Conservation (phyloP, 2,797 vertebrate species). For the Myotis pilosus region DNA sequence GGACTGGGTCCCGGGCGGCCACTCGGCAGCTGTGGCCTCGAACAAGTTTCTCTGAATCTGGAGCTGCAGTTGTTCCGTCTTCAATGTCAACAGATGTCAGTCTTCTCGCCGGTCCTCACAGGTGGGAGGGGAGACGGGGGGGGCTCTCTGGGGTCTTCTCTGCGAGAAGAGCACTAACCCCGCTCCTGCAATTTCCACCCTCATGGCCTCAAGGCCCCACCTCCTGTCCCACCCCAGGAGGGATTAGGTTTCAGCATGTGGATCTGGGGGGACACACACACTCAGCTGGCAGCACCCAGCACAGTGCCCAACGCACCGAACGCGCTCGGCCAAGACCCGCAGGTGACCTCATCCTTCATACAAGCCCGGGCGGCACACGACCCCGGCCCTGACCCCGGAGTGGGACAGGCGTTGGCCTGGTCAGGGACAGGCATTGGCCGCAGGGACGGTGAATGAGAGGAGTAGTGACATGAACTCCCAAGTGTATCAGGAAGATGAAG, state of each 20-base stretch:
- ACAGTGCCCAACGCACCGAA: accelerated
- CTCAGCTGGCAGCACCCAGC: neutral
- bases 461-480: accelerated
- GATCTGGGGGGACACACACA: neutral
- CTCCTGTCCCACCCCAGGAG: too few species aligned
- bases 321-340: accelerated
- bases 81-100: neutral
- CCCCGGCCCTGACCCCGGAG: accelerated
- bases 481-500: neutral
- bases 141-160: neutral
- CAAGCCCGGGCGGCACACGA: accelerated
- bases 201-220: neutral
- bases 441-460: neutral
- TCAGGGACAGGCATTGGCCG: neutral
- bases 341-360: accelerated
- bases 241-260: neutral
- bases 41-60: neutral
- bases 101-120: neutral
- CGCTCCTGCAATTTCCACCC: neutral
- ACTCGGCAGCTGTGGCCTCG: too few species aligned
- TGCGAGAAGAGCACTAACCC: neutral
- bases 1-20: neutral
- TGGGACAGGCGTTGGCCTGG: neutral
- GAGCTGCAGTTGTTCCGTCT: neutral
- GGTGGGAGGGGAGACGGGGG: neutral